Base-by-base conservation (phyloP, 1,140 invertebrate genomes). In the Teleopsis dalmanni region DNA sequence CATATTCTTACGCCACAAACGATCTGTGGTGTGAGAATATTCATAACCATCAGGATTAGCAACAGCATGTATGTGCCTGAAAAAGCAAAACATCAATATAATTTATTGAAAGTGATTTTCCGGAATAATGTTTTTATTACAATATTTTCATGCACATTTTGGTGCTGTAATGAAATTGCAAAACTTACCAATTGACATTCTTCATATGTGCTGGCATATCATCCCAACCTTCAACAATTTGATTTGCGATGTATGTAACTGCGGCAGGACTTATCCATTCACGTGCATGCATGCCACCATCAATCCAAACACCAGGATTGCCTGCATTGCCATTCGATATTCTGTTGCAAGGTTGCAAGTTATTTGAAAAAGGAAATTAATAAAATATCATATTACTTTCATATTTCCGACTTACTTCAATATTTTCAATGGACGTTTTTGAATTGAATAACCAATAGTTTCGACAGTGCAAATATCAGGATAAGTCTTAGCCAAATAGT, bases 201-300 rank as follows among this genome's bases (percentile, higher is more conserved):
- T 83, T 81, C 42, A 93, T 73, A 13, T 88, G 73, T 48, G 80
- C 75, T 8, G 80, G 72, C 59, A 86, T 79, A 6, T 76, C 77
- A 19, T 83, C 76, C 60, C 79, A 81, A 57, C 83, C 83, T 59
- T 85, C 82, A 3, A 85, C 80, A 38, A 95, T 70, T 63, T 90
- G 82, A 58, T 85, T 84, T 23, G 91, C 78, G 16, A 94, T 82
- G 62, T 81, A 94, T 16, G 88, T 83, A 10, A 87, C 84, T 0
- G 86, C 85, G 0, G 91, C 88, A 3, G 88, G 84, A 37, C 88
- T 82, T 47, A 95, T 91, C 91, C 92, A 95, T 74, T 95, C 91
- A 26, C 91, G 71, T 0, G 90, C 91, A 60, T 95, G 92, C 58
- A 93, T 90, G 11, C 89, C 90, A 71, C 78, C 76, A 59, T 83